Percentiles rank a stretch among this genome's conserved stretches.
phyloP scores from a whole-genome alignment of 2,888 invertebrate genomes.

The Pollenia labialis region DNA sequence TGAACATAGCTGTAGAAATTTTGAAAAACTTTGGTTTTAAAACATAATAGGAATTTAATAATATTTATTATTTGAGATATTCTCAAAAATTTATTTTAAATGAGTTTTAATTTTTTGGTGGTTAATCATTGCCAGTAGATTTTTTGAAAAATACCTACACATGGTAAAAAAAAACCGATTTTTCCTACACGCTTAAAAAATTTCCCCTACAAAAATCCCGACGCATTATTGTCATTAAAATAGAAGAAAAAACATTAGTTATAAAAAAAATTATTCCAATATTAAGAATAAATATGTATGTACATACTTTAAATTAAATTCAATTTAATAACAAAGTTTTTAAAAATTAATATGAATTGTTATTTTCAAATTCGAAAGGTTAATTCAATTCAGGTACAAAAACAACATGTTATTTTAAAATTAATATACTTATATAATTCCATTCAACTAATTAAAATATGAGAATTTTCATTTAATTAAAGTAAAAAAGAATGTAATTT shows the following conservation, averaged over 20 bases:
- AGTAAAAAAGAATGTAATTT: not conserved
- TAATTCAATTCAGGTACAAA: not conserved
- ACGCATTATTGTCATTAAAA: slow-evolving; percentile 13
- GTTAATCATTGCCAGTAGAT: slow-evolving; percentile 3
- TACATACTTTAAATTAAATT: not conserved
- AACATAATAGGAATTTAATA: no score
- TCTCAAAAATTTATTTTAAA: no score
- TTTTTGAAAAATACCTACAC: slow-evolving; percentile 21
- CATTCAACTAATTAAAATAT: not conserved
- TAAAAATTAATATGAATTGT: not conserved
- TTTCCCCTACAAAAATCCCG: slow-evolving; percentile 8
- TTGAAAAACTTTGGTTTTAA: no score
- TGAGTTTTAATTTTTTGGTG: no score
- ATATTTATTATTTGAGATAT: no score
- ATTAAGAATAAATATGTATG: not conserved
- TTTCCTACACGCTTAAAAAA: slow-evolving; percentile 6
- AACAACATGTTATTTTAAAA: not conserved
- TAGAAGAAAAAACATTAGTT: slow-evolving; percentile 5
- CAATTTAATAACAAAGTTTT: slow-evolving; percentile 3
- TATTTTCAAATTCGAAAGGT: not conserved
- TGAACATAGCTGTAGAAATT: no score
- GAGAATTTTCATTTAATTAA: slow-evolving; percentile 1
- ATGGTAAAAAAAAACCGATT: not conserved
- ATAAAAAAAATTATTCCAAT: not conserved
- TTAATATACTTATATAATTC: slow-evolving; percentile 22